Conservation (phyloP, 1,140 invertebrate species). For the Neodiprion lecontei region DNA sequence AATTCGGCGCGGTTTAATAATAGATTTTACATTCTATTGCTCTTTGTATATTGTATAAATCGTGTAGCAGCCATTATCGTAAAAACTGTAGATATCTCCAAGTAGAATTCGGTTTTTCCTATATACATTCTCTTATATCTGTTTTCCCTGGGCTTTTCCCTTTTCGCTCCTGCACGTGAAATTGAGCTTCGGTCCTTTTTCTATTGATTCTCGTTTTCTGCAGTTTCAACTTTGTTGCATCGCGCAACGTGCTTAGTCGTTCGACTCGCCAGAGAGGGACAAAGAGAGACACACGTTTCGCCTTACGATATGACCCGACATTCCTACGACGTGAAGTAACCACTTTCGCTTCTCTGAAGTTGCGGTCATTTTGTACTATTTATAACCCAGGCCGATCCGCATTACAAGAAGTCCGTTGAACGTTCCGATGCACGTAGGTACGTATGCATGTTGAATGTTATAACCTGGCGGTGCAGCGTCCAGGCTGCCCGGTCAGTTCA, state of each 20-base stretch:
- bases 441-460: too few species aligned
- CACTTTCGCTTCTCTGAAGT: background rate
- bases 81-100: background rate
- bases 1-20: background rate
- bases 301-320: slow-evolving; percentile 10
- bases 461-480: too few species aligned
- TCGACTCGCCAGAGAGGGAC: too few species aligned
- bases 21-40: background rate
- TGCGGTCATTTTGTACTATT: slow-evolving; percentile 8
- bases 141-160: too few species aligned
- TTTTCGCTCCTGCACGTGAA: too few species aligned
- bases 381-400: background rate
- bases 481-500: too few species aligned
- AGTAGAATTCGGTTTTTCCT: background rate
- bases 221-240: too few species aligned
- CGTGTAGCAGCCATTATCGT: background rate
- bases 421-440: too few species aligned
- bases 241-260: too few species aligned
- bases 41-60: background rate
- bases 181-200: too few species aligned
- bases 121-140: background rate
- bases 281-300: background rate
- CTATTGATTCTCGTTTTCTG: too few species aligned
- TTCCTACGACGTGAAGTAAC: slow-evolving; percentile 16
- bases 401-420: too few species aligned